phyloP scores from a whole-genome alignment of 2,113 vertebrate species.

The Oryzias melastigma region DNA sequence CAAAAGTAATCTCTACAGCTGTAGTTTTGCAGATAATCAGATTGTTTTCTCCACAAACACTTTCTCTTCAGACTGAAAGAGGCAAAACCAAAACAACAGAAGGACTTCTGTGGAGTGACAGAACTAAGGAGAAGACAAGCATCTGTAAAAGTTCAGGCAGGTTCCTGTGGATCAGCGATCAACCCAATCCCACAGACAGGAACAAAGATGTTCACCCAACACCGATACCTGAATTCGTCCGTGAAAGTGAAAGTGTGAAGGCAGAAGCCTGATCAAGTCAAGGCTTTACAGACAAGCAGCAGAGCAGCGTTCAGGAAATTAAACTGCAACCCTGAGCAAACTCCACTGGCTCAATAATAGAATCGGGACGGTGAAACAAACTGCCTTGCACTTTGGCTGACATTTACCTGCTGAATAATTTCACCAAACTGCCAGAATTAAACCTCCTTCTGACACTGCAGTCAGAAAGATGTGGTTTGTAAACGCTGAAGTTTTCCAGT shows the following conservation, averaged over 20 bases:
- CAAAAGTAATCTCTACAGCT: too few relatives aligned
- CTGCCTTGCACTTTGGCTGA: slow-evolving; percentile 10
- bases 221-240: background rate
- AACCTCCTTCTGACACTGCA: background rate
- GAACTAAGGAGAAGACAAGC: too few relatives aligned
- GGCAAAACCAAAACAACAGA: background rate
- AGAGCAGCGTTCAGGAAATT: background rate
- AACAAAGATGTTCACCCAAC: background rate
- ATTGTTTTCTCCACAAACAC: background rate
- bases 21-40: background rate
- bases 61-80: background rate
- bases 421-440: slow-evolving; percentile 22
- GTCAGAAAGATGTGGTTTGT: too few relatives aligned
- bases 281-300: slow-evolving; percentile 8
- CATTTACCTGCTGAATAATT: slow-evolving; percentile 20
- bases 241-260: background rate
- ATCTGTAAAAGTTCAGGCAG: too few relatives aligned
- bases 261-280: slow-evolving; percentile 6
- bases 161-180: too few relatives aligned
- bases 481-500: too few relatives aligned
- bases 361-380: background rate
- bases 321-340: slow-evolving; percentile 1
- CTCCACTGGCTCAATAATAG: background rate
- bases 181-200: background rate
- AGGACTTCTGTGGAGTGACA: background rate